A percentile compares a stretch with the other conserved stretches of the same genome.
Evolutionary conservation across 2,888 invertebrate species (phyloP).

Genomic region (Gortyna flavago): DNA sequence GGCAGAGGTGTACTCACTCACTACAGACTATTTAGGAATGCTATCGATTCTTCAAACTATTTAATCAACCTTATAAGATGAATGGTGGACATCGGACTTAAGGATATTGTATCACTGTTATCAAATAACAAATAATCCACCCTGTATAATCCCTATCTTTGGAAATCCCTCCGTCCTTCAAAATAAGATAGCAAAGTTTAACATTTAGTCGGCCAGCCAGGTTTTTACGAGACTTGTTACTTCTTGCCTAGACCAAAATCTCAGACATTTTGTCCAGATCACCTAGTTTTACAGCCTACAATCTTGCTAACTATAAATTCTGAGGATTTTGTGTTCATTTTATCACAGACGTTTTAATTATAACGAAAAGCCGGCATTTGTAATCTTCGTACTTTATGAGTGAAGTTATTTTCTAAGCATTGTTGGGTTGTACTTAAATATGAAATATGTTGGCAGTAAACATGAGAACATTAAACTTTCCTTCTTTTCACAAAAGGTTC

Average conservation of each 20-base stretch:
- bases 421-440: slow-evolving; percentile 38
- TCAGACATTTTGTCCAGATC: slow-evolving; percentile 16
- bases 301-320: slow-evolving; percentile 39
- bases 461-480: background rate
- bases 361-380: slow-evolving; percentile 17
- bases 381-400: slow-evolving; percentile 47
- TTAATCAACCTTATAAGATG: background rate
- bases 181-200: slow-evolving; percentile 17
- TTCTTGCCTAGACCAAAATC: slow-evolving; percentile 31
- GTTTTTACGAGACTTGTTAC: slow-evolving; percentile 51
- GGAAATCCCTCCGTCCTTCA: background rate
- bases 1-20: too few species aligned
- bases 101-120: background rate
- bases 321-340: slow-evolving; percentile 34
- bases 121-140: background rate
- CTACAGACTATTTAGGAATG: background rate
- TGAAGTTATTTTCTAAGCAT: slow-evolving; percentile 36
- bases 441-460: slow-evolving; percentile 38
- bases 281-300: slow-evolving; percentile 39
- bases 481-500: slow-evolving; percentile 1
- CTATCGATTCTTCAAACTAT: background rate
- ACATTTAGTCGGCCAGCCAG: slow-evolving; percentile 13
- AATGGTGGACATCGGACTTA: too few species aligned
- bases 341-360: slow-evolving; percentile 46
- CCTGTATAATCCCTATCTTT: slow-evolving; percentile 3